Percentiles rank a stretch among this genome's conserved stretches.
Conservation (phyloP, 2,797 vertebrate genomes). For the Cryptoprocta ferox region DNA sequence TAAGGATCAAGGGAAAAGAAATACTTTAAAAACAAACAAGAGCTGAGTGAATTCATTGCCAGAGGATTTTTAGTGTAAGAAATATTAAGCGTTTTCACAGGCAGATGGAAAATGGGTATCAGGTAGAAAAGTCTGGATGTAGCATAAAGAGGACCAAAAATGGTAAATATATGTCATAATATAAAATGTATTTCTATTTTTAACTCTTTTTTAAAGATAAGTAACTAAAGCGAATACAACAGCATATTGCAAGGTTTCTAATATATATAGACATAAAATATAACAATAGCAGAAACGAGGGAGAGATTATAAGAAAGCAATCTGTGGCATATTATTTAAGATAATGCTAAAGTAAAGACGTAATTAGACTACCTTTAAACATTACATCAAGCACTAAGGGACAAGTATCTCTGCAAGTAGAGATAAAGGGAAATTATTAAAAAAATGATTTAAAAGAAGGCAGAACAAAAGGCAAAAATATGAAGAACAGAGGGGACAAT, state of each 20-base stretch:
- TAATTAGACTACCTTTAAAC: slow-evolving; percentile 26
- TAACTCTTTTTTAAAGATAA: not conserved
- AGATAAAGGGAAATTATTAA: not conserved
- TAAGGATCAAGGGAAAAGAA: not conserved
- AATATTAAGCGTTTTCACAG: not conserved
- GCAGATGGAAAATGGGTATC: not conserved
- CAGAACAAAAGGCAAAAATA: not conserved
- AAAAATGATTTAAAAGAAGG: not conserved
- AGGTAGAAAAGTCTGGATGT: not conserved
- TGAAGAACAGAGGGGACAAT: not conserved
- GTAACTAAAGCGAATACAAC: not conserved
- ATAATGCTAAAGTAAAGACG: not conserved
- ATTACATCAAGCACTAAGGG: not conserved
- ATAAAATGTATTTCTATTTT: not conserved
- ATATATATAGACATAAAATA: not conserved
- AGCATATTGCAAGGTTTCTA: not conserved
- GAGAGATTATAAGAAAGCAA: not conserved
- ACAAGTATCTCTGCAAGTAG: not conserved
- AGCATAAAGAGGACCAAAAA: not conserved
- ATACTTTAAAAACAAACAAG: not conserved
- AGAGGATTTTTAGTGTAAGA: not conserved
- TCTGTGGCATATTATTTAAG: not conserved
- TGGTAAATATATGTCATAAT: not conserved
- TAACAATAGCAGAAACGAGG: not conserved
- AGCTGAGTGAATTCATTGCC: not conserved